These are phyloP conservation scores for Patiria pectinifera DNA, from an alignment of 53 echinoderm and acorn worm genomes.

Conservation along the genomic window DNA sequence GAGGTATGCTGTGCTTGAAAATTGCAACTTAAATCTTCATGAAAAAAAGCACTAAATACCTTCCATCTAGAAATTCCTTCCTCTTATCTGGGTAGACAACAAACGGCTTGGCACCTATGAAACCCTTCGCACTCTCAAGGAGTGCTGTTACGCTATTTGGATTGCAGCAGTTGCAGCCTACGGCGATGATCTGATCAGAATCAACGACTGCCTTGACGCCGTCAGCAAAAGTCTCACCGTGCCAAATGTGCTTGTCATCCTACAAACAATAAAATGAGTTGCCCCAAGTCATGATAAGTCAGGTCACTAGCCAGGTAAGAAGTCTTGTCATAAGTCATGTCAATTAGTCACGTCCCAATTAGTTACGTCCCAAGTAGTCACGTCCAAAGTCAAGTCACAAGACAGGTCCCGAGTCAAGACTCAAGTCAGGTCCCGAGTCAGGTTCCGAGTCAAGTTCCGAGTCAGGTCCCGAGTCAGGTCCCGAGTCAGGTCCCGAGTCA, in stretches of 20 bases:
- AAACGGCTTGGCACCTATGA: constrained; percentile 67
- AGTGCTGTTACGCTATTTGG: constrained; percentile 71
- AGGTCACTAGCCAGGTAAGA: not conserved
- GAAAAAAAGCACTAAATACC: not conserved
- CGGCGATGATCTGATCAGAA: constrained; percentile 67
- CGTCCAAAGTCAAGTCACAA: too few species aligned
- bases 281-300: not conserved
- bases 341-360: too few species aligned
- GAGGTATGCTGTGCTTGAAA: too few species aligned
- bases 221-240: constrained; percentile 88
- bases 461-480: too few species aligned
- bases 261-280: constrained; percentile 20
- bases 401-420: too few species aligned
- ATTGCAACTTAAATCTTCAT: too few species aligned
- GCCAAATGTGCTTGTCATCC: constrained; percentile 74
- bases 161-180: constrained; percentile 86
- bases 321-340: not conserved
- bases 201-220: constrained; percentile 59
- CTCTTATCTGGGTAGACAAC: constrained; percentile 74
- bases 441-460: too few species aligned
- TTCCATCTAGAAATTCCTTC: constrained; percentile 39
- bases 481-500: too few species aligned
- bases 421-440: too few species aligned
- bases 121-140: constrained; percentile 63
- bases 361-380: too few species aligned